These are phyloP conservation scores for Sinohyriopsis cumingii DNA, from an alignment of 2,888 invertebrate genomes.

Conservation along the genomic window DNA sequence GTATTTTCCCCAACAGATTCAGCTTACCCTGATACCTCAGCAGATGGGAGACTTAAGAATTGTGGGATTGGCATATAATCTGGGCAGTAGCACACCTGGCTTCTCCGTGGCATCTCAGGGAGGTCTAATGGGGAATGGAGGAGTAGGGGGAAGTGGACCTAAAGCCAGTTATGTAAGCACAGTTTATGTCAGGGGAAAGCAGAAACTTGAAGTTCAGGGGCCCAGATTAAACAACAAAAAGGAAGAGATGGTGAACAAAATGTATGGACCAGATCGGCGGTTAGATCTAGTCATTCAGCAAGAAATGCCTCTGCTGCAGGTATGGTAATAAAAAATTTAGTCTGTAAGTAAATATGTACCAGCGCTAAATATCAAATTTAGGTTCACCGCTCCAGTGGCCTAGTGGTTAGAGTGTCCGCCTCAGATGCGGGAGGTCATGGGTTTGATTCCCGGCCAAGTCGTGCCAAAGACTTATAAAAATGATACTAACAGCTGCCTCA, in stretches of 20 bases:
- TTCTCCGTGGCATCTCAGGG: constrained; percentile 46
- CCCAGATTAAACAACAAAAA: constrained; percentile 75
- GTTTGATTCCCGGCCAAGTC: too few species aligned
- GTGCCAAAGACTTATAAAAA: too few species aligned
- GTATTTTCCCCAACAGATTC: constrained; percentile 72
- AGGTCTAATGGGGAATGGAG: constrained; percentile 13
- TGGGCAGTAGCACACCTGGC: constrained; percentile 60
- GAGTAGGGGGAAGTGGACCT: constrained; percentile 30
- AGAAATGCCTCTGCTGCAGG: constrained; percentile 87
- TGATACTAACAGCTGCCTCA: too few species aligned
- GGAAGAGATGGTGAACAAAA: constrained; percentile 73
- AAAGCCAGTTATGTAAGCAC: constrained; percentile 59
- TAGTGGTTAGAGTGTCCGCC: too few species aligned
- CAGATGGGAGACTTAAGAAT: constrained; percentile 83
- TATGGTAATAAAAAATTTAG: constrained; percentile 62
- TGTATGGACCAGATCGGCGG: constrained; percentile 79
- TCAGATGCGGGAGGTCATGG: too few species aligned
- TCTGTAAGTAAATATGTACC: background rate
- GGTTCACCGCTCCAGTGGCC: too few species aligned
- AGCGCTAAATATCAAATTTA: too few species aligned
- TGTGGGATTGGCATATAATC: constrained; percentile 82
- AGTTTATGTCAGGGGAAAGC: constrained; percentile 69
- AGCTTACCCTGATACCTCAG: constrained; percentile 83
- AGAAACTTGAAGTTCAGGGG: constrained; percentile 74
- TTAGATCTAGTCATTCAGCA: constrained; percentile 84